These are phyloP conservation scores for Leucosticte australis DNA, from an alignment of 2,113 vertebrate species.

Conservation along the genomic window DNA sequence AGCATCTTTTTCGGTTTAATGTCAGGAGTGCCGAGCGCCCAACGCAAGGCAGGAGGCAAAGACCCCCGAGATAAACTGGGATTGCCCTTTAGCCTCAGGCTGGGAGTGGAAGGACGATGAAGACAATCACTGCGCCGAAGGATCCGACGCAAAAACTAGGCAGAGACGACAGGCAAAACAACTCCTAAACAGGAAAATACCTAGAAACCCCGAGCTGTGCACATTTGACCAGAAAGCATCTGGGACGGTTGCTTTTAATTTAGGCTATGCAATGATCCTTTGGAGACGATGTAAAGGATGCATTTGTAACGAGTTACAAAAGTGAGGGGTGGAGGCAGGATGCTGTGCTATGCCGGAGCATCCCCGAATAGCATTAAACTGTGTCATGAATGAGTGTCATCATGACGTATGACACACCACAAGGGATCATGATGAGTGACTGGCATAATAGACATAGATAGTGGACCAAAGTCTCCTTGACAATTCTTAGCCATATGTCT, in stretches of 20 bases:
- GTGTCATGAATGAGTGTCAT: constrained; percentile 40
- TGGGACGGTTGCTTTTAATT: background rate
- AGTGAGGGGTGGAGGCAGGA: background rate
- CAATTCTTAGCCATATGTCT: constrained; percentile 33
- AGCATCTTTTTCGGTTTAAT: background rate
- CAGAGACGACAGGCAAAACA: background rate
- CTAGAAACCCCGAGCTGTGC: background rate
- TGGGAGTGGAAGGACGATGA: too few relatives aligned
- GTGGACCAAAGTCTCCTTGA: constrained; percentile 55
- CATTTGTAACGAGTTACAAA: background rate
- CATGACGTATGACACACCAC: constrained; percentile 15
- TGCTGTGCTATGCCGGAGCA: background rate
- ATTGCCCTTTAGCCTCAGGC: background rate
- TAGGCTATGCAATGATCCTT: background rate
- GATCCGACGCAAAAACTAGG: background rate
- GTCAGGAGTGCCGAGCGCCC: background rate
- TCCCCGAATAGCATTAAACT: background rate
- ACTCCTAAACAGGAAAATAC: background rate
- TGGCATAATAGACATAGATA: constrained; percentile 12
- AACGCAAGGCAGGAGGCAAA: background rate
- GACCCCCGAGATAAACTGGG: too few relatives aligned
- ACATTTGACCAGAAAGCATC: background rate
- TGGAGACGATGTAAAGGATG: background rate
- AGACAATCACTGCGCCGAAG: background rate
- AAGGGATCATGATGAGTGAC: constrained; percentile 25